Conservation (phyloP, 2,888 invertebrate species). For the Acrobasis repandana region DNA sequence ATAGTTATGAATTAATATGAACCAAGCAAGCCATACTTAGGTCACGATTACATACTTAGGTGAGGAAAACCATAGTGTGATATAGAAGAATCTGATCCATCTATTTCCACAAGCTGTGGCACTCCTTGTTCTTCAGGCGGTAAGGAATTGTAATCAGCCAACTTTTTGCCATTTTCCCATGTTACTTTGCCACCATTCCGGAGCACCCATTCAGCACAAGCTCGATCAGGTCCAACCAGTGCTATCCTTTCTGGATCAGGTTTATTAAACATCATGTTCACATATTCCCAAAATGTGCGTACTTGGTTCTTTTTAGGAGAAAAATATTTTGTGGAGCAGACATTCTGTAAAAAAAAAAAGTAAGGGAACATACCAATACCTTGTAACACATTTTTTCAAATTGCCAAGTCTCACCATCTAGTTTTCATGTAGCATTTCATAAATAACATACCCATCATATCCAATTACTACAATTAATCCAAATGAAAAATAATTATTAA, state of each 20-base stretch:
- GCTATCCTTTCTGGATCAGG: conserved; percentile 87
- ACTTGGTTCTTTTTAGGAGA: conserved; percentile 45
- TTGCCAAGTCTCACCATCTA: no score
- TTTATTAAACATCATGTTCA: conserved; percentile 85
- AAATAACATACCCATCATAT: no score
- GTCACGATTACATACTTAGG: conserved; percentile 86
- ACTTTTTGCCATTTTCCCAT: conserved; percentile 84
- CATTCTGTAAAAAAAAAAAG: conserved; percentile 32
- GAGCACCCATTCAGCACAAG: conserved; percentile 97
- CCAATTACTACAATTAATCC: no score
- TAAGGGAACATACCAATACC: no score
- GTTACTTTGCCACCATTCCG: conserved; percentile 93
- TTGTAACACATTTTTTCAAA: no score
- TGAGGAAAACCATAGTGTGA: conserved; percentile 93
- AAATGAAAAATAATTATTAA: no score
- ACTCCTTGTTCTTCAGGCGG: conserved; percentile 82
- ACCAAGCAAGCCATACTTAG: conserved; percentile 78
- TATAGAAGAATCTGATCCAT: conserved; percentile 91
- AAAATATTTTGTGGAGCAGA: conserved; percentile 32
- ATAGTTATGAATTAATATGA: conserved; percentile 27
- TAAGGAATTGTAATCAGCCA: conserved; percentile 88
- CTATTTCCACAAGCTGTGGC: conserved; percentile 84
- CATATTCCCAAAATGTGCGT: conserved; percentile 76
- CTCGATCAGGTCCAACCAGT: conserved; percentile 92
- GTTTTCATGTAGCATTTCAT: no score